Percentiles rank a stretch among this genome's conserved stretches.
phyloP scores from a whole-genome alignment of 2,113 vertebrate species.

The Burhinus bistriatus region DNA sequence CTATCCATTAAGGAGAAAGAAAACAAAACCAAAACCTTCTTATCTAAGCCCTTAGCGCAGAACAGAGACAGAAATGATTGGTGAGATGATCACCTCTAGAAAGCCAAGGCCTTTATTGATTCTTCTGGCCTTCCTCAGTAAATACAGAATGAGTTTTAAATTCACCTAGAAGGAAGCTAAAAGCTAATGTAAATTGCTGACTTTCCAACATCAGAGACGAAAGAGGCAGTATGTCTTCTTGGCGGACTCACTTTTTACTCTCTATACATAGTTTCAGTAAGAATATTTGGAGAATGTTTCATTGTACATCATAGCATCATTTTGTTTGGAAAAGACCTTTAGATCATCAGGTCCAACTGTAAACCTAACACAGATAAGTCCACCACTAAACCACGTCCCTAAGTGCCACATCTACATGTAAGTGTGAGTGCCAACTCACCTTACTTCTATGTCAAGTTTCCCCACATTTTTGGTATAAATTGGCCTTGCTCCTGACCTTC shows the following conservation, averaged over 20 bases:
- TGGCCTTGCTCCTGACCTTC: neutral
- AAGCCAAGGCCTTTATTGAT: conserved; percentile 40
- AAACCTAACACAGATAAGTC: neutral
- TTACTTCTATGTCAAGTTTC: neutral
- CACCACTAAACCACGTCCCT: neutral
- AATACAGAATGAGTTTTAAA: conserved; percentile 39
- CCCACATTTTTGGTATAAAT: neutral
- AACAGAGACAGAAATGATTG: conserved; percentile 55
- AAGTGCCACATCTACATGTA: accelerated
- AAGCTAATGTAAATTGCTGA: neutral
- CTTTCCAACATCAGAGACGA: neutral
- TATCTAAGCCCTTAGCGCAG: neutral
- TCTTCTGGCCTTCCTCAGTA: conserved; percentile 13
- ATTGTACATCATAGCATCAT: neutral
- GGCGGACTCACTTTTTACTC: neutral
- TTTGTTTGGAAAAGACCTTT: neutral
- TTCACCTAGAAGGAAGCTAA: conserved; percentile 9
- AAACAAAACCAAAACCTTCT: conserved; percentile 35
- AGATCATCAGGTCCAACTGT: neutral
- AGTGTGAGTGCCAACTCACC: neutral
- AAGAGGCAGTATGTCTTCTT: neutral
- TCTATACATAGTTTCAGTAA: neutral
- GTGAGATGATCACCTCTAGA: conserved; percentile 41
- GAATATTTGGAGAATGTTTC: neutral
- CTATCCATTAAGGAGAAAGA: conserved; percentile 35